phyloP scores from a whole-genome alignment of 1,140 invertebrate genomes.

The Gonatopus flavifemur region DNA sequence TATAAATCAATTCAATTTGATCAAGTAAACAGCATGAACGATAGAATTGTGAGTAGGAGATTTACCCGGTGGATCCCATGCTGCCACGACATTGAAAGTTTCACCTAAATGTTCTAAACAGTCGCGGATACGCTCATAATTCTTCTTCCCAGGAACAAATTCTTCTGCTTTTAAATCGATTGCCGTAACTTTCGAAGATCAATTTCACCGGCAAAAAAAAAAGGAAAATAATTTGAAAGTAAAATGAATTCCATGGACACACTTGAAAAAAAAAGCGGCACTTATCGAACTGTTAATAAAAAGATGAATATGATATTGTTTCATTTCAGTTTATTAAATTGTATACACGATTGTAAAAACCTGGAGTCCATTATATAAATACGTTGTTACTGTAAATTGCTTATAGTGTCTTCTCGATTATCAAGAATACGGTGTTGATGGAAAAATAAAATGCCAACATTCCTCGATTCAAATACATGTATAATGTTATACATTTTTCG shows the following conservation, averaged over 20 bases:
- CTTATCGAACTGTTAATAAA: background rate
- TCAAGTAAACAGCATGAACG: background rate
- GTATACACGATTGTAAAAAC: too few species aligned
- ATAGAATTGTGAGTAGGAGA: background rate
- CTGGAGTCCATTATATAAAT: too few species aligned
- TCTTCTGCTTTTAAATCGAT: conserved; percentile 57
- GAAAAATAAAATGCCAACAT: too few species aligned
- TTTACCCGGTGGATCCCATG: conserved; percentile 61
- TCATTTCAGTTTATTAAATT: conserved; percentile 18
- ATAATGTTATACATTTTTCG: too few species aligned
- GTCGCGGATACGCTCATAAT: conserved; percentile 52
- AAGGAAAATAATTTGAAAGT: conserved; percentile 22
- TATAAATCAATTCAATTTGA: background rate
- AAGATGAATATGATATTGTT: conserved; percentile 23
- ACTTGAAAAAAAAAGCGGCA: background rate
- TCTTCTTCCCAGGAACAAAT: conserved; percentile 58
- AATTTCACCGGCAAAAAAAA: conserved; percentile 35
- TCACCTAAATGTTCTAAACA: conserved; percentile 49
- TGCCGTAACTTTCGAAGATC: conserved; percentile 53
- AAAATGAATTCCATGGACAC: conserved; percentile 1
- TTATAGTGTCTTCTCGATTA: too few species aligned
- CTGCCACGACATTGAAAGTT: conserved; percentile 55
- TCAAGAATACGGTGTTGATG: too few species aligned
- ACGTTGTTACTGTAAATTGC: too few species aligned
- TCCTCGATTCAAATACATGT: too few species aligned